Base-by-base conservation (phyloP, 2,797 vertebrate species). In the Echeneis naucrates region DNA sequence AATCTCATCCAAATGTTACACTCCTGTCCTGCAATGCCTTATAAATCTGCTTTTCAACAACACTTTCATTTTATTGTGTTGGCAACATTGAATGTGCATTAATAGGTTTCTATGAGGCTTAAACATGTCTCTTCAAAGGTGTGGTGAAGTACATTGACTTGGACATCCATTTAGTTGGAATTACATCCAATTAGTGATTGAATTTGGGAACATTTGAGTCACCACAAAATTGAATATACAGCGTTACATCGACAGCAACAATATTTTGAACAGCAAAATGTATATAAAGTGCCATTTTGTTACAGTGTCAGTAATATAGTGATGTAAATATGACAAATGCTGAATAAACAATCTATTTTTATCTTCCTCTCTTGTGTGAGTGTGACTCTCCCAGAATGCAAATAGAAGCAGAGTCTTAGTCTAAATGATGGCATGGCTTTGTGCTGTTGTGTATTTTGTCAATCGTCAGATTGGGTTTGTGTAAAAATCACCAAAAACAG, bases 341-440 rank as follows among this genome's bases (percentile, higher is more conserved):
- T 72, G 56, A 90, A 82, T 90, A 83, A 92, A 93, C 30, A 32
- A 11, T 67, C 26, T 87, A 87, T 90, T 89, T 88, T 79, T 78
- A 80, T 21, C 14, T 37, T 23, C 66, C 58, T 75, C 23, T 1
- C 23, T 55, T 53, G 2, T 53, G 40, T 79, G 40, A 47, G 11
- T 63, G 44, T 71, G 16, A 60, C 6, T 37, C 12, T 42, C 3
- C 27, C 40, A 1, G 42, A 21, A 69, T 48, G 11, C 0, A 1
- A 51, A 27, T 51, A 32, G 60, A 67, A 63, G 11, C 48, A 52
- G 30, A 67, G 32, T 33, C 37, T 3, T 9, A 16, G 5, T 48
- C 13, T 14, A 21, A 16, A n/a, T 55, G 23, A 50, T 17, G 12
- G 35, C 44, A 48, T 13, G n/a, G n/a, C n/a, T n/a, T 11, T 5